Base-by-base conservation (phyloP, 2,113 vertebrate genomes). In the Thinocorus orbignyianus region DNA sequence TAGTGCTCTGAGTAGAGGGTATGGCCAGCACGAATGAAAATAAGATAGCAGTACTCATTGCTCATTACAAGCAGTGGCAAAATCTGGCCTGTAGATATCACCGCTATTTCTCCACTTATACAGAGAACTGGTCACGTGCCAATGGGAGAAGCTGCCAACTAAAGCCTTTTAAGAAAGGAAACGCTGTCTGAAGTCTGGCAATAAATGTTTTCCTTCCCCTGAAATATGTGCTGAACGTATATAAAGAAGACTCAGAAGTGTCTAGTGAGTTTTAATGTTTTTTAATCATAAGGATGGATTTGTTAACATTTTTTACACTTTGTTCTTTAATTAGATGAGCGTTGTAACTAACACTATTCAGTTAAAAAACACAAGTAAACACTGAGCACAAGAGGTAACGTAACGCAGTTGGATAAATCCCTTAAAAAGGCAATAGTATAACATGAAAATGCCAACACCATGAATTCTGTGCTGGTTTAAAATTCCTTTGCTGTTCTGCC, bases 91-190 rank as follows among this genome's bases (percentile, higher is more conserved):
- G 44, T 76, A 64, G 86, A 85, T 87, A 95, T 55, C 57, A 52
- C 39, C 0, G 1, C 91, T 89, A 1, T 89, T 95, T 95, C 92
- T 85, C 81, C 78, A 74, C 57, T 91, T 85, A 57, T 10, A 11
- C 48, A 41, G 77, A 86, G 10, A 48, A 7, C 61, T 96, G 89
- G 77, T 65, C 73, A 8, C 12, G 25, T 23, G 84, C 83, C 93
- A 94, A 31, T 4, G 92, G 83, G 68, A 92, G 30, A 87, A 87
- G 48, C 86, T 97, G 91, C 95, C 95, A 96, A 94, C 44, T 30
- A 76, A 91, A 95, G 95, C 3, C 0, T 76, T 96, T 81, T 44
- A 88, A 86, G 88, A 95, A 95, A 91, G 89, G 77, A 94, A 95
- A 87, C 64, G 19, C 42, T 89, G 73, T 89, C 68, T 89, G 91